These are phyloP conservation scores for Gallinago paraguaiae DNA, from an alignment of 2,113 vertebrate genomes.

Conservation along the genomic window DNA sequence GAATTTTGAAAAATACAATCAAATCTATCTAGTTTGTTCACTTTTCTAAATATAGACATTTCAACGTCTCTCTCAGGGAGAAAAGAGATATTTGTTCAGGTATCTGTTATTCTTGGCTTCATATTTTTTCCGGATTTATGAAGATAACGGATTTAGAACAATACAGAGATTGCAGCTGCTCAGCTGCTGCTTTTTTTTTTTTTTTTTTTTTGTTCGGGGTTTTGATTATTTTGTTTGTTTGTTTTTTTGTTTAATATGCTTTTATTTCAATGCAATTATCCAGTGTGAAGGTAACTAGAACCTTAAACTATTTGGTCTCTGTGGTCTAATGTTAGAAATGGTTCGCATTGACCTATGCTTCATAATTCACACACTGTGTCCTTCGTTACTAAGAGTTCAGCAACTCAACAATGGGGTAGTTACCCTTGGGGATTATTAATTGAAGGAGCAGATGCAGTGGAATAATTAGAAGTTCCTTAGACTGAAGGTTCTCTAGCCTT, in stretches of 20 bases:
- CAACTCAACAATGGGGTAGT: neutral
- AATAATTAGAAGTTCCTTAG: neutral
- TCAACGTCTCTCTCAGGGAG: neutral
- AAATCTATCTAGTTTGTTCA: neutral
- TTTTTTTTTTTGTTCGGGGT: neutral
- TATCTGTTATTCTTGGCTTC: neutral
- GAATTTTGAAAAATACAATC: neutral
- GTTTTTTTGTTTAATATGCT: neutral
- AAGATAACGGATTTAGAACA: neutral
- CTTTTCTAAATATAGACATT: neutral
- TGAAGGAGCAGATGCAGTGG: neutral
- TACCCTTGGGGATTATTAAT: neutral
- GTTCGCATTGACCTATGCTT: neutral
- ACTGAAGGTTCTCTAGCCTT: neutral
- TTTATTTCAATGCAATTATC: neutral
- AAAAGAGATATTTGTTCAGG: neutral
- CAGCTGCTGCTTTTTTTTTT: neutral
- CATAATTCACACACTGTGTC: neutral
- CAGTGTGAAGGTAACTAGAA: neutral
- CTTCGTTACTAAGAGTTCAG: neutral
- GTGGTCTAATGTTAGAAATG: neutral
- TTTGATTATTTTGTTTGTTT: neutral
- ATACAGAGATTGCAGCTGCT: neutral
- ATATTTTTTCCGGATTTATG: neutral
- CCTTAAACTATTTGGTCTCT: neutral